Evolutionary conservation across 2,888 invertebrate species (phyloP).

Genomic region (Agrotis ipsilon): DNA sequence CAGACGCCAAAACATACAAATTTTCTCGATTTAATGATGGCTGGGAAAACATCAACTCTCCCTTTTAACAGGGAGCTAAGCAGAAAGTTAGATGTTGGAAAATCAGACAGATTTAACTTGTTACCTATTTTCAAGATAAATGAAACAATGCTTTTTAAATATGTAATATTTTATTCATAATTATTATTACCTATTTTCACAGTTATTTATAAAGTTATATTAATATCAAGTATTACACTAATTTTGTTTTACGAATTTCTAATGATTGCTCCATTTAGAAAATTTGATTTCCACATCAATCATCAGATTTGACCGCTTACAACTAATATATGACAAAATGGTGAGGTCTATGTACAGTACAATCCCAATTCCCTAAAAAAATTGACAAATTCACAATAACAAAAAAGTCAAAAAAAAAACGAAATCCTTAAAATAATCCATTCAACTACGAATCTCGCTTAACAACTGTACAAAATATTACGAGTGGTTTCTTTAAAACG

Average conservation of each 20-base stretch:
- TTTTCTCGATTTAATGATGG: too few species aligned
- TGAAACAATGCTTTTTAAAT: constrained; percentile 86
- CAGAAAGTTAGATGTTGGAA: neutral
- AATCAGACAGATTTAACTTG: neutral
- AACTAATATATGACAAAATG: constrained; percentile 88
- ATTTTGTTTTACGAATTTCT: constrained; percentile 90
- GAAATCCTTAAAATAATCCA: constrained; percentile 87
- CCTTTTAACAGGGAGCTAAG: neutral
- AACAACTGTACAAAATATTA: constrained; percentile 90
- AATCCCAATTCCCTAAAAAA: constrained; percentile 93
- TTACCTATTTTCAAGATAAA: constrained; percentile 37
- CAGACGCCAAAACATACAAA: too few species aligned
- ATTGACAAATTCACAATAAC: constrained; percentile 93
- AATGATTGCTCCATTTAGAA: constrained; percentile 91
- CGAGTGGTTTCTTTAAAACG: constrained; percentile 89
- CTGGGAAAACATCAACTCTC: too few species aligned
- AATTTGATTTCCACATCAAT: constrained; percentile 90
- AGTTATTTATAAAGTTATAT: constrained; percentile 92
- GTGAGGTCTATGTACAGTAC: constrained; percentile 92
- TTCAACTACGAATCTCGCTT: constrained; percentile 89
- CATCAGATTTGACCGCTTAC: constrained; percentile 88
- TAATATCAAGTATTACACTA: constrained; percentile 91
- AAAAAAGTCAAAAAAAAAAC: constrained; percentile 87
- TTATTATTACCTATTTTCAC: constrained; percentile 91
- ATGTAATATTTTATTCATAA: constrained; percentile 92